These are phyloP conservation scores for Mongoloraphidia duomilia DNA, from an alignment of 2,888 invertebrate genomes.

Conservation along the genomic window DNA sequence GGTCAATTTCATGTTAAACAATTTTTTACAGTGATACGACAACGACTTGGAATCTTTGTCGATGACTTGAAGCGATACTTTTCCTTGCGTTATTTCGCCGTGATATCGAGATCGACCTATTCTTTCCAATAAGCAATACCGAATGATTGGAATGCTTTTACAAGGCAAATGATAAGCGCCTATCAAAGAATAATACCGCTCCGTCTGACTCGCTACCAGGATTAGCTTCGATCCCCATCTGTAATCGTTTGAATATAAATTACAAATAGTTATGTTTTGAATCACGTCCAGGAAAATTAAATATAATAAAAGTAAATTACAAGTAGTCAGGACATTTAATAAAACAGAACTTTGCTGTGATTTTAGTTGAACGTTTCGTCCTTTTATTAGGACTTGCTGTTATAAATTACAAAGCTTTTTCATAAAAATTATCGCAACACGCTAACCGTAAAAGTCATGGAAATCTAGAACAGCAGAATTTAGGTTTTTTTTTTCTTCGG, in stretches of 20 bases:
- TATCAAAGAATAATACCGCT: conserved; percentile 41
- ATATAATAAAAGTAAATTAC: no score
- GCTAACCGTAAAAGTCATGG: background rate
- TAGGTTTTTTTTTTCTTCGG: background rate
- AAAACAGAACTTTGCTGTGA: no score
- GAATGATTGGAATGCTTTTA: conserved; percentile 36
- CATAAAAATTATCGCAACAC: background rate
- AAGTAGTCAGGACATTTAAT: no score
- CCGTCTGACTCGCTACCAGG: conserved; percentile 51
- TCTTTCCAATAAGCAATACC: conserved; percentile 58
- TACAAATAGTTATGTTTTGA: background rate
- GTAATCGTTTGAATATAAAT: conserved; percentile 12
- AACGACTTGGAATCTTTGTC: conserved; percentile 45
- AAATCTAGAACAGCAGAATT: background rate
- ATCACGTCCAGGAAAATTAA: no score
- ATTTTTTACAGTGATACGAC: conserved; percentile 46
- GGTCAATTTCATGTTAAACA: conserved; percentile 42
- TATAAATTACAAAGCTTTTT: background rate
- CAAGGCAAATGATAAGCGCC: conserved; percentile 33
- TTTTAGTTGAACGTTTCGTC: no score
- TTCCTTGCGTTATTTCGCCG: conserved; percentile 55
- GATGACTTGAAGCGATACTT: conserved; percentile 36
- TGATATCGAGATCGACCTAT: conserved; percentile 54
- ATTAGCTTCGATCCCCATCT: conserved; percentile 50
- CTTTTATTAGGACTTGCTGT: background rate